Base-by-base conservation (phyloP, 1,140 invertebrate species). In the Heliconius melpomene region DNA sequence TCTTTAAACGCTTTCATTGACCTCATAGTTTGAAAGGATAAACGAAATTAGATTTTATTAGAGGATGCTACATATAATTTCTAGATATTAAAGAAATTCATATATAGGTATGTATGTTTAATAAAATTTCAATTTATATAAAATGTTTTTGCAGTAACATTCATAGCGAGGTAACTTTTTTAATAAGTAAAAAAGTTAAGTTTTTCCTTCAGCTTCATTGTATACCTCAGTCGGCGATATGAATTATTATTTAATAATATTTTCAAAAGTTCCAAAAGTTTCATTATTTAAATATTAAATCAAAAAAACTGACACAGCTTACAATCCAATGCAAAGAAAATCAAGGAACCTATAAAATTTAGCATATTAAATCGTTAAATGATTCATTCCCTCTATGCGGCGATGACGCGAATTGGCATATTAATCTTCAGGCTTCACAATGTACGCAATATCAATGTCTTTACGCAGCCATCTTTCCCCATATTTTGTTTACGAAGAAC, bases 381-480 rank as follows among this genome's bases (percentile, higher is more conserved):
- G 23, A 66, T 13, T 66, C 60, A 23, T 16, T 29, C 26, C 23
- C 0, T 26, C 60, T 16, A 66, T 16, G 60, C 9, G 26, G 26
- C 26, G 13, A 74, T 79, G 78, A 82, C 75, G 75, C 75, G 71
- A 82, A n/a, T 38, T 50, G 60, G 18, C 7, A 26, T 26, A 78
- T 77, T 78, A 79, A 75, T 81, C 73, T 77, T 75, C 46, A 54
- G 20, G 46, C 66, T 52, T 79, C 72, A 82, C 81, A 78, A 13
- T 66, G 11, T 79, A 79, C 77, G 79, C 57, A 82, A 72, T 79
- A 75, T 79, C 57, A 75, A 77, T 75, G 40, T 75, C 36, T 77
- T 79, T 71, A 75, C 72, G 72, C 57, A 26, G 78, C 60, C 32
- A 46, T 54, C 46, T 82, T 66, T 66, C 23, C 73, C 73, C n/a